Percentiles rank a stretch among this genome's conserved stretches.
phyloP scores from a whole-genome alignment of 2,797 vertebrate genomes.

The Falco peregrinus region DNA sequence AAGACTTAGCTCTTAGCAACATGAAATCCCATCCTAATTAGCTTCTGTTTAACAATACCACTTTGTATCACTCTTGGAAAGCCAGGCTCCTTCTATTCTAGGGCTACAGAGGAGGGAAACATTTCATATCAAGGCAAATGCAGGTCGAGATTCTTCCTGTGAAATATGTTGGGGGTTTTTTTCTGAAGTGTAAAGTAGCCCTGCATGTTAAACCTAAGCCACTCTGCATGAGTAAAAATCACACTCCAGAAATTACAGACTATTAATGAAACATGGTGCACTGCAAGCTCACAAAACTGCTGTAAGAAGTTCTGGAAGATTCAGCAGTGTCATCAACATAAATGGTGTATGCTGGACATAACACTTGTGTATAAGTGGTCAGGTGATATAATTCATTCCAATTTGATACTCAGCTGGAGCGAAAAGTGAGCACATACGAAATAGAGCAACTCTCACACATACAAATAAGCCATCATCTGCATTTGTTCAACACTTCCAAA shows the following conservation, averaged over 20 bases:
- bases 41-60: constrained; percentile 74
- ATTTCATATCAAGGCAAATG: not conserved
- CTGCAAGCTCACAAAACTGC: not conserved
- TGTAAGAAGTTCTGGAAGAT: not conserved
- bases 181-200: not conserved
- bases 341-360: not conserved
- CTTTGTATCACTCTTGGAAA: constrained; percentile 70
- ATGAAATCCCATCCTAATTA: constrained; percentile 73
- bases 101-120: constrained; percentile 15
- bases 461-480: not conserved
- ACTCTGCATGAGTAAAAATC: not conserved
- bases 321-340: not conserved
- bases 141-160: not conserved
- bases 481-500: not conserved
- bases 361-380: not conserved
- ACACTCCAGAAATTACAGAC: not conserved
- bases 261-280: not conserved
- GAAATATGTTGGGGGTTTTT: not conserved
- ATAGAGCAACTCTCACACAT: not conserved
- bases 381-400: not conserved
- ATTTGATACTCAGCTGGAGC: not conserved
- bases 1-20: constrained; percentile 74
- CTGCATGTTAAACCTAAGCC: not conserved
- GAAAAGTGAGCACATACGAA: not conserved
- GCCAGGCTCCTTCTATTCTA: constrained; percentile 58